Evolutionary conservation across 2,113 vertebrate genomes (phyloP), one percentile per base, ranked within the genome.

Genomic region (Rynchops niger): DNA sequence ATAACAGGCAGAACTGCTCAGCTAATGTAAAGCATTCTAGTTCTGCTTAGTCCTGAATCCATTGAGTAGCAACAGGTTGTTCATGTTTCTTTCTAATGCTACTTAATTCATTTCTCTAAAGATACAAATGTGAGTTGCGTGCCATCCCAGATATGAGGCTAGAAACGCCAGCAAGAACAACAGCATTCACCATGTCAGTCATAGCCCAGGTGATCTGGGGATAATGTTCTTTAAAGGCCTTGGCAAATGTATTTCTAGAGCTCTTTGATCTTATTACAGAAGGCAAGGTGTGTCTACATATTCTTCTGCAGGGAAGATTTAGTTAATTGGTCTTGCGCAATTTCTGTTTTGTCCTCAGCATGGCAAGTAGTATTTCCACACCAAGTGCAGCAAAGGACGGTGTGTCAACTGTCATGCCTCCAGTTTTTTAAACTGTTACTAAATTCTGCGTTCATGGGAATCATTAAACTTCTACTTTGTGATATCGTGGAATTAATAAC

Each of bases 191-290:
- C 29, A 2, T 85, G 69, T 86, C 88, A 66, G 58, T 93, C 90
- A 84, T 47, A 78, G 77, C 55, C 43, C 66, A 62, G 95, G 95
- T 96, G 80, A 94, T 94, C 7, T 82, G 66, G 77, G 88, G 94
- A 89, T 88, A 98, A 90, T 13, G 79, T 63, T 92, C 76, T 55
- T 12, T 22, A 93, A 84, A 93, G 59, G 47, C 88, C 74, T 76
- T 86, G 70, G 56, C 82, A 93, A 96, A 82, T 1, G 0, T 6
- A 47, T 93, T 95, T 94, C 74, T 86, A 66, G 43, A 82, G 63
- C 52, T 71, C 86, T 94, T 96, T 97, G 95, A 97, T 95, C 88
- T 96, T 61, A 8, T 85, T 79, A 73, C 86, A 88, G 94, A 95
- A 86, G 20, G 49, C 67, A 96, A 97, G 92, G 93, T 84, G 95